These are phyloP conservation scores for Heloderma charlesbogerti DNA, from an alignment of 2,113 vertebrate genomes.

Conservation along the genomic window DNA sequence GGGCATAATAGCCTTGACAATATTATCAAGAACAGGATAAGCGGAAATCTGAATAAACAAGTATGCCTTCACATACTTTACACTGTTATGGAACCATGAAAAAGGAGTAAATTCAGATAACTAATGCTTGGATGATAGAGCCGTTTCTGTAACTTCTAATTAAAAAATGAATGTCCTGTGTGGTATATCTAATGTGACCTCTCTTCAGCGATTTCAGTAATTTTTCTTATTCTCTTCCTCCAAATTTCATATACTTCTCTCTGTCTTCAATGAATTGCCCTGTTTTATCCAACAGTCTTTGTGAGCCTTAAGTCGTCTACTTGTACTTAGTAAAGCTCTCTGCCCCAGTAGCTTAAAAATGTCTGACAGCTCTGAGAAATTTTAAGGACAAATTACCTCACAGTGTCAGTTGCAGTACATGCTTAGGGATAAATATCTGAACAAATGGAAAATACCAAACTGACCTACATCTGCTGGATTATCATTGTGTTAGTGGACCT, in stretches of 20 bases:
- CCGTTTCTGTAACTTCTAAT: conserved; percentile 13
- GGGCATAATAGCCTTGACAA: not conserved
- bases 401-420: conserved; percentile 56
- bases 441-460: conserved; percentile 77
- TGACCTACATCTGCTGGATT: conserved; percentile 83
- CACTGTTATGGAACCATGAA: not conserved
- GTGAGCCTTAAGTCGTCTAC: not conserved
- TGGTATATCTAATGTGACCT: not conserved
- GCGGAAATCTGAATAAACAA: not conserved
- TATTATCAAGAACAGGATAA: not conserved
- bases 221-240: not conserved
- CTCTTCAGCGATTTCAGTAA: not conserved
- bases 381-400: conserved; percentile 57
- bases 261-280: not conserved
- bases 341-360: conserved; percentile 17
- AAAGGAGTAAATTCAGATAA: not conserved
- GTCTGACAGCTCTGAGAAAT: conserved; percentile 57
- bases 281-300: not conserved
- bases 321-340: conserved; percentile 30
- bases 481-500: conserved; percentile 73
- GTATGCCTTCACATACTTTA: not conserved
- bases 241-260: not conserved
- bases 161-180: not conserved
- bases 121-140: not conserved
- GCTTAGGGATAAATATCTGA: conserved; percentile 70